Evolutionary conservation across 2,113 vertebrate species (phyloP).

Genomic region (Enhydra lutris): DNA sequence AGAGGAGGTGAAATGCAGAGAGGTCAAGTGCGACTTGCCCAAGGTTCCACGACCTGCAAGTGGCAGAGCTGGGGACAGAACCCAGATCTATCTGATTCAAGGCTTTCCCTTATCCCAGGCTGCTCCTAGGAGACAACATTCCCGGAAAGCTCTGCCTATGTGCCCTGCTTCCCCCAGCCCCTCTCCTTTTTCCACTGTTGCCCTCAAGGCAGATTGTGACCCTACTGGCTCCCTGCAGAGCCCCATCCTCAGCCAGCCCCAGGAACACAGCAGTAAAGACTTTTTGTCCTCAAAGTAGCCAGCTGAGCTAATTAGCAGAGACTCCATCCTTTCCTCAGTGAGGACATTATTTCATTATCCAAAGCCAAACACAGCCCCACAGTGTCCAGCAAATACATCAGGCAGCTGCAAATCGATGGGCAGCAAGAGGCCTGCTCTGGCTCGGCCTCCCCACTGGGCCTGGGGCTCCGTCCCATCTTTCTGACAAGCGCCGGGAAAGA

Average conservation of each 20-base stretch:
- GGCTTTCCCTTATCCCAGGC: not conserved
- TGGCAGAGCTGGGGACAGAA: not conserved
- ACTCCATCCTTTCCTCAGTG: not conserved
- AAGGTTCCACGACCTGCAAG: not conserved
- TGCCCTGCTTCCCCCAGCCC: not conserved
- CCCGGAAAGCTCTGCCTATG: not conserved
- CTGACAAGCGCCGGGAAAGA: not conserved
- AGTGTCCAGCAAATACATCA: not conserved
- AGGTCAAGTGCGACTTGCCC: not conserved
- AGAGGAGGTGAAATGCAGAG: not conserved
- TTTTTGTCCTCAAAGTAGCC: conserved; percentile 23
- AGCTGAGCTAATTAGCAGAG: conserved; percentile 53
- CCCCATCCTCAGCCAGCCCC: not conserved
- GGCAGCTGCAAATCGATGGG: conserved; percentile 4
- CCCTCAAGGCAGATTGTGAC: not conserved
- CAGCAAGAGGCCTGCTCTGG: conserved; percentile 2
- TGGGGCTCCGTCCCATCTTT: not conserved
- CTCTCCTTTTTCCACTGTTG: not conserved
- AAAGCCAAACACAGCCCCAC: conserved; percentile 49
- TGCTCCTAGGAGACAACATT: not conserved
- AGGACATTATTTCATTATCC: conserved; percentile 61
- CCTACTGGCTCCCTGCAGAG: not conserved
- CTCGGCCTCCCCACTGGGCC: not conserved
- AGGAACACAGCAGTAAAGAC: not conserved
- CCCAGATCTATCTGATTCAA: not conserved